Percentiles rank a stretch among this genome's conserved stretches.
Conservation (phyloP, 2,797 vertebrate genomes). For the Lepilemur ruficaudatus region DNA sequence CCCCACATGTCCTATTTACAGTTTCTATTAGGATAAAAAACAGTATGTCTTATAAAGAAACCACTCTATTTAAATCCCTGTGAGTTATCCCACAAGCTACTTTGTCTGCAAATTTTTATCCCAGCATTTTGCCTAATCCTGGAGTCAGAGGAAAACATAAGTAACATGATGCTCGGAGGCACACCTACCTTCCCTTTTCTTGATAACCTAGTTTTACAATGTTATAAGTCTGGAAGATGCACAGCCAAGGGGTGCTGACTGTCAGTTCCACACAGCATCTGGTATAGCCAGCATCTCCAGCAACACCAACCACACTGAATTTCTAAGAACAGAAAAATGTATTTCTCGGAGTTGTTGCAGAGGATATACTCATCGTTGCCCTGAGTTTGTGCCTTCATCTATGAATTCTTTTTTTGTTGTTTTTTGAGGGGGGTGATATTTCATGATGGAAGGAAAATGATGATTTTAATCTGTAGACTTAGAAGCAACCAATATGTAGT, state of each 20-base stretch:
- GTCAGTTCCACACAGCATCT: neutral
- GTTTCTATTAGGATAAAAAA: neutral
- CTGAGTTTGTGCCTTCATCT: neutral
- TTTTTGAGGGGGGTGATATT: neutral
- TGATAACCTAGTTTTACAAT: neutral
- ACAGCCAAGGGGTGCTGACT: neutral
- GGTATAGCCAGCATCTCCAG: neutral
- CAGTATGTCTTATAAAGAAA: neutral
- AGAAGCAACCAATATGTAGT: neutral
- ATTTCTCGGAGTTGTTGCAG: neutral
- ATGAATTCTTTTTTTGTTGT: neutral
- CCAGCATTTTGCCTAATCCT: neutral
- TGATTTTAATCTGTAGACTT: neutral
- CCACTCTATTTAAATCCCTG: neutral
- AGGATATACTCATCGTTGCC: neutral
- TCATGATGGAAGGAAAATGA: neutral
- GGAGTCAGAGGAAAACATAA: neutral
- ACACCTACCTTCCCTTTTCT: neutral
- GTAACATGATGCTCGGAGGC: rapidly evolving
- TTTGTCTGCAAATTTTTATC: neutral
- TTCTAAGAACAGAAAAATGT: neutral
- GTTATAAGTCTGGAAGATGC: neutral
- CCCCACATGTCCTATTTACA: neutral
- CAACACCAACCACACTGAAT: neutral
- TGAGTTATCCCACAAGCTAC: neutral